Base-by-base conservation (phyloP, 2,113 vertebrate genomes). In the Nannobrachium achirus region DNA sequence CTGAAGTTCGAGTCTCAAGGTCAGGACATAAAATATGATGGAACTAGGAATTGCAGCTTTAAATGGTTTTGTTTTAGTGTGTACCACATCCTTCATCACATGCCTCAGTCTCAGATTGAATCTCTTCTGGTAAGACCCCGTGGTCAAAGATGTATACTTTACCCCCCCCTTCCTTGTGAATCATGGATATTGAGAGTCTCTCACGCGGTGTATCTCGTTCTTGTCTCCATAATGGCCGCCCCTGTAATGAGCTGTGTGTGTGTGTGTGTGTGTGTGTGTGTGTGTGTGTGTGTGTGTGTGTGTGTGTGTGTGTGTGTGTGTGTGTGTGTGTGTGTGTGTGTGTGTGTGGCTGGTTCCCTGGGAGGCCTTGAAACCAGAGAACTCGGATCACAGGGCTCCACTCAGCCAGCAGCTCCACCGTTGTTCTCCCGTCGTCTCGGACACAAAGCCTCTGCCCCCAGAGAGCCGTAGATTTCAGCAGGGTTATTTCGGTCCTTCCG, bases 401-500 rank as follows among this genome's bases (percentile, higher is more conserved):
- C 83, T 84, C 82, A 75, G 81, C 58, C 75, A 73, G 49, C 11
- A 44, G 25, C 25, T 33, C 53, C 56, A 13, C 70, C 81, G 84
- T 82, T 84, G 82, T 87, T 89, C 88, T 56, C 86, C 81, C 73
- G 88, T 70, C 86, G 72, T 81, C 81, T 82, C 65, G n/a, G 65
- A 85, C 89, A 91, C 90, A 91, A 91, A 90, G 81, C 19, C 70
- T 71, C 59, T 64, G 76, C 80, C 89, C 84, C 86, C 19, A 53
- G 86, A 92, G 89, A 88, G 86, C 72, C 88, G 81, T 86, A 86
- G 82, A 89, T 87, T 90, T 89, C 79, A 83, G 67, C 61, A 10
- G 63, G 71, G 87, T 88, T 92, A 92, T 93, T 92, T 91, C 42
- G 15, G 90, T 84, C 87, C 79, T 91, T 91, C 85, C 80, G 79